phyloP scores from a whole-genome alignment of 2,888 invertebrate genomes.

The Pimpla rufipes region DNA sequence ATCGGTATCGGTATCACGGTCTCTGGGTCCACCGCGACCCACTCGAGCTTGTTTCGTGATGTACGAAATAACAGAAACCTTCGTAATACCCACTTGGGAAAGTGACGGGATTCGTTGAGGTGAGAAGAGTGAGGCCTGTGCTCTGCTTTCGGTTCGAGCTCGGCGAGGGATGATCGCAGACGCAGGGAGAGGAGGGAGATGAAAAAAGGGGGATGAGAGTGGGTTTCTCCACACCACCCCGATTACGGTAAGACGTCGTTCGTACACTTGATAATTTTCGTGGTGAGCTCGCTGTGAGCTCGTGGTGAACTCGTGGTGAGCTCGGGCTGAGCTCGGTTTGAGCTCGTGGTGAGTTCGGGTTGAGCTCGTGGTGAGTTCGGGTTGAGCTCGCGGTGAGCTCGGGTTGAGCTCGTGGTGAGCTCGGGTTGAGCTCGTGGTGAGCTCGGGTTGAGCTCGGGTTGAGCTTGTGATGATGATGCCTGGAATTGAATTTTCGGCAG shows the following conservation, averaged over 20 bases:
- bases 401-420: no score
- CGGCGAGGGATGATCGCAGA: conserved; percentile 29
- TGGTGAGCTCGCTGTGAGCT: conserved; percentile 36
- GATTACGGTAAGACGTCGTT: conserved; percentile 74
- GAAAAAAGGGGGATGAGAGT: conserved; percentile 33
- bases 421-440: no score
- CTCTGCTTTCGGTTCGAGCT: conserved; percentile 18
- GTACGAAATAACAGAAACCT: conserved; percentile 28
- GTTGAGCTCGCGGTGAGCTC: no score
- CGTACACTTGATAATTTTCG: conserved; percentile 71
- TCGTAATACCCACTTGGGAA: conserved; percentile 1
- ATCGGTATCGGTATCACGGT: conserved; percentile 1
- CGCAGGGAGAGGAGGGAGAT: conserved; percentile 16
- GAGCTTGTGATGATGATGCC: no score
- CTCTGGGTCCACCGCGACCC: conserved; percentile 12
- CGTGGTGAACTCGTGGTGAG: no score
- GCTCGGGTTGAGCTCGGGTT: no score
- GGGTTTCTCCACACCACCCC: conserved; percentile 57
- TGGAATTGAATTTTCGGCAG: no score
- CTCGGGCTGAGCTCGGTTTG: no score
- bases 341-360: no score
- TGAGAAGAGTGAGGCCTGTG: neutral
- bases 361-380: no score
- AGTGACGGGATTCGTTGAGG: conserved; percentile 48
- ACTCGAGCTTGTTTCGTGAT: conserved; percentile 7